Percentiles rank a stretch among this genome's conserved stretches.
Conservation (phyloP, 2,113 vertebrate species). For the Myotis yumanensis region DNA sequence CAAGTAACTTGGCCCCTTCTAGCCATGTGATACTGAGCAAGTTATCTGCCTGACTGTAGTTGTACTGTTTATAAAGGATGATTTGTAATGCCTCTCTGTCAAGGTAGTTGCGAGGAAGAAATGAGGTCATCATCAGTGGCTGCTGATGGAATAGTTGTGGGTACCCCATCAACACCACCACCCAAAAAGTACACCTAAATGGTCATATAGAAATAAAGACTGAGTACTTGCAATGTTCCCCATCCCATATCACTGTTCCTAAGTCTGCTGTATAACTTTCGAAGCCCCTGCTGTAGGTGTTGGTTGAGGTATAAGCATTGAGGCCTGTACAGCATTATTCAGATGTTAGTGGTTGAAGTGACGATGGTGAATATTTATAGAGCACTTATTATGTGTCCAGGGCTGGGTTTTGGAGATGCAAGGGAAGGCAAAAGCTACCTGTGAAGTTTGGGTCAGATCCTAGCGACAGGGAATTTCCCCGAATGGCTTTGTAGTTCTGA, state of each 20-base stretch:
- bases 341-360: neutral
- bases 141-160: neutral
- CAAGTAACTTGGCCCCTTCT: neutral
- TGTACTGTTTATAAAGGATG: neutral
- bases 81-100: neutral
- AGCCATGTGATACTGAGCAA: neutral
- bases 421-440: neutral
- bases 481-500: neutral
- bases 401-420: neutral
- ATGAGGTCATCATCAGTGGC: neutral
- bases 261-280: neutral
- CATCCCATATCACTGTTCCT: neutral
- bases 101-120: neutral
- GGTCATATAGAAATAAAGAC: neutral
- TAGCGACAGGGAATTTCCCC: neutral
- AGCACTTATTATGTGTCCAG: fast-evolving
- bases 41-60: neutral
- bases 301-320: neutral
- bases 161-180: neutral
- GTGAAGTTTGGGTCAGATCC: neutral
- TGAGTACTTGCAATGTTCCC: neutral
- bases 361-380: neutral
- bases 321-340: neutral
- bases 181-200: neutral
- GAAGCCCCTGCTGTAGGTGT: neutral